phyloP scores from a whole-genome alignment of 2,888 invertebrate species.

The Chrysolina haemoptera region DNA sequence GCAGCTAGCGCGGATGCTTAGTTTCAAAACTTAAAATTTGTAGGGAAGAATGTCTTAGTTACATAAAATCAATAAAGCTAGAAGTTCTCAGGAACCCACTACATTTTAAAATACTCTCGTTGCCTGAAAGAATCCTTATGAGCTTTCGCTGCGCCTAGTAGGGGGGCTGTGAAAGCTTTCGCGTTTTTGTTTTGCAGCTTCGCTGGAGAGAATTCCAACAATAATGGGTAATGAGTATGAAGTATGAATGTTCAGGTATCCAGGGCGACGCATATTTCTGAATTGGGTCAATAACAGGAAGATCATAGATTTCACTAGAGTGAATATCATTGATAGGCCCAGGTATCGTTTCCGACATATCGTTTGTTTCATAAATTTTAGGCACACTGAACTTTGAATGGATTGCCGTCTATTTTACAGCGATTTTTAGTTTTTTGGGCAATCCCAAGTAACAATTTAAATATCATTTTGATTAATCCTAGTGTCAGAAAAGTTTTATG shows the following conservation, averaged over 20 bases:
- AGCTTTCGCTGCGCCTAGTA: constrained; percentile 47
- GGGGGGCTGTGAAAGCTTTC: constrained; percentile 18
- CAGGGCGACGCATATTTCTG: too few relatives aligned
- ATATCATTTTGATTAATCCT: too few relatives aligned
- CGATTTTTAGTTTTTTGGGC: too few relatives aligned
- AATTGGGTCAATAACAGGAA: too few relatives aligned
- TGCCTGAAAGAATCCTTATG: constrained; percentile 62
- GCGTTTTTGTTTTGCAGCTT: constrained; percentile 5
- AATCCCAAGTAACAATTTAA: too few relatives aligned
- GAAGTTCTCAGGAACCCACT: constrained; percentile 65
- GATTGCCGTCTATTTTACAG: too few relatives aligned
- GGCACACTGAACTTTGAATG: too few relatives aligned
- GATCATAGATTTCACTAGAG: too few relatives aligned
- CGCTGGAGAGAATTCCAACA: neutral
- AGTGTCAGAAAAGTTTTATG: too few relatives aligned
- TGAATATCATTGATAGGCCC: too few relatives aligned
- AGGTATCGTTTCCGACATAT: too few relatives aligned
- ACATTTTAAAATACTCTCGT: constrained; percentile 66
- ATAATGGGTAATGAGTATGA: constrained; percentile 3
- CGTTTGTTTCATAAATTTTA: too few relatives aligned
- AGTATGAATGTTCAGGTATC: neutral
- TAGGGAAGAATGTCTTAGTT: constrained; percentile 70
- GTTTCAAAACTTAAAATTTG: constrained; percentile 71
- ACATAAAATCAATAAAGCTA: constrained; percentile 71
- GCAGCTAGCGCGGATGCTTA: constrained; percentile 65